A percentile compares a stretch with the other conserved stretches of the same genome.
phyloP scores from a whole-genome alignment of 2,113 vertebrate genomes.

The Erinaceus europaeus region DNA sequence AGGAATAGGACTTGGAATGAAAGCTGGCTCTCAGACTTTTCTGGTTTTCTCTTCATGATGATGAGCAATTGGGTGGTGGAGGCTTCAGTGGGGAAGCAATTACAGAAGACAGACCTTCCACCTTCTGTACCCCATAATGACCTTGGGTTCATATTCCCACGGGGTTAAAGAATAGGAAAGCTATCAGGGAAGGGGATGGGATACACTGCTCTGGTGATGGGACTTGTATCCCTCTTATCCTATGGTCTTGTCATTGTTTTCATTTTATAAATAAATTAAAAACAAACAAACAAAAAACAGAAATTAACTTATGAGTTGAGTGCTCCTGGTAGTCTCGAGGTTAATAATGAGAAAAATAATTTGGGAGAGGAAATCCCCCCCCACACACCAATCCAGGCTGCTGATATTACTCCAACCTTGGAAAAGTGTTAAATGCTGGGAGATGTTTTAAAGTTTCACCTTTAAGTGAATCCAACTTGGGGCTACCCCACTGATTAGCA shows the following conservation, averaged over 20 bases:
- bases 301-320: not conserved
- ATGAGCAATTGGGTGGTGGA: not conserved
- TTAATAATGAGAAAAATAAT: slow-evolving; percentile 7
- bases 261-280: too few species aligned
- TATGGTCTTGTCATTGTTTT: too few species aligned
- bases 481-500: not conserved
- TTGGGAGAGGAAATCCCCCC: not conserved
- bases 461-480: not conserved
- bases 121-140: too few species aligned
- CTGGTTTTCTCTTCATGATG: not conserved
- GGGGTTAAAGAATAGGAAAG: too few species aligned
- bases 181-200: too few species aligned
- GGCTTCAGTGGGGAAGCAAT: not conserved
- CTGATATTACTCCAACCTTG: not conserved
- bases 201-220: too few species aligned
- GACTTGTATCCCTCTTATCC: too few species aligned
- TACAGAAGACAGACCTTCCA: too few species aligned
- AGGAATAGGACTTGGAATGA: not conserved
- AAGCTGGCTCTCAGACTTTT: too few species aligned
- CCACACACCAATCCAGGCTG: not conserved
- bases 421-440: not conserved
- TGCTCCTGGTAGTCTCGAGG: not conserved
- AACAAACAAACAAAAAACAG: not conserved
- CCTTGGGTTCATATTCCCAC: too few species aligned
- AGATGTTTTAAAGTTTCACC: not conserved